phyloP scores from a whole-genome alignment of 2,113 vertebrate species.

The Leiothrix lutea region DNA sequence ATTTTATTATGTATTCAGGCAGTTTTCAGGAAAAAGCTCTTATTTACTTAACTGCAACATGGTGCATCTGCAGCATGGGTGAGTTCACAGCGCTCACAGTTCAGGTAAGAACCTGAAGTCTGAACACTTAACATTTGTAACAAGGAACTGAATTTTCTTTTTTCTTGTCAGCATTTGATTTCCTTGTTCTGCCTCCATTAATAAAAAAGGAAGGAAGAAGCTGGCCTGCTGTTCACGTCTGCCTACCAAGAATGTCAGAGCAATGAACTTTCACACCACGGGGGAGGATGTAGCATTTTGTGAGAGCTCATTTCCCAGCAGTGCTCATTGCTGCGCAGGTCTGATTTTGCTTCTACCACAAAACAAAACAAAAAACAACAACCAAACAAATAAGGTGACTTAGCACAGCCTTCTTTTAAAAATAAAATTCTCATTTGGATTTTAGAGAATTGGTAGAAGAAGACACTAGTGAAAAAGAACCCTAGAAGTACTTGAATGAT shows the following conservation, averaged over 20 bases:
- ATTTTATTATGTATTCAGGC: constrained; percentile 2
- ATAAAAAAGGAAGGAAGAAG: not conserved
- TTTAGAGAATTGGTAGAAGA: not conserved
- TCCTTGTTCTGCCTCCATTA: not conserved
- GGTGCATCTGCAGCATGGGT: not conserved
- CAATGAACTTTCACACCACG: not conserved
- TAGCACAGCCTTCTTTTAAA: not conserved
- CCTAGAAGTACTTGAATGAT: not conserved
- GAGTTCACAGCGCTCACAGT: not conserved
- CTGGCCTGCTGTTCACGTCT: not conserved
- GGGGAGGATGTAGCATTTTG: not conserved
- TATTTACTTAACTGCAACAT: constrained; percentile 1
- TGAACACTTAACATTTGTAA: not conserved
- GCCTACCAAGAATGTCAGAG: not conserved
- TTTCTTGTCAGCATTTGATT: not conserved
- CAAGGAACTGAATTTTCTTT: not conserved
- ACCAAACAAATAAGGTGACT: not conserved
- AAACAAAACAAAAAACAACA: not conserved
- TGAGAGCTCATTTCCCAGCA: not conserved
- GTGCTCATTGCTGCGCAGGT: not conserved
- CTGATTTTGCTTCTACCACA: not conserved
- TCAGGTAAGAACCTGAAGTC: not conserved
- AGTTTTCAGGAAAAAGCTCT: not conserved
- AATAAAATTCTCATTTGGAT: not conserved
- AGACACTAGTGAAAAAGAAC: not conserved